Percentiles rank a stretch among this genome's conserved stretches.
These are phyloP conservation scores for Dryoscopus gambensis DNA, from an alignment of 2,113 vertebrate genomes.

Conservation along the genomic window DNA sequence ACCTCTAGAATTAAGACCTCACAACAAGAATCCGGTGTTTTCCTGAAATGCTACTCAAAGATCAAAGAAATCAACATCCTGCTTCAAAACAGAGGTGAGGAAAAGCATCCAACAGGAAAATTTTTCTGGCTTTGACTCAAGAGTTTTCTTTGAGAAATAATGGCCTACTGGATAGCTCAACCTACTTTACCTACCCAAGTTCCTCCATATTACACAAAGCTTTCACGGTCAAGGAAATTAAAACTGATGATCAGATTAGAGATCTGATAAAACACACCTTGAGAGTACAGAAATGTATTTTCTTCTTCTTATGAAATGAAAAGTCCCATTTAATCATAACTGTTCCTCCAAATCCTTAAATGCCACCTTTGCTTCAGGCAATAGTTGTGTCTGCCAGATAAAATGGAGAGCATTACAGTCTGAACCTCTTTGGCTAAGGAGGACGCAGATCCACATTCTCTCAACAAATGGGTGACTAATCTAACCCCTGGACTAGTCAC, in stretches of 20 bases:
- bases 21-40: not conserved
- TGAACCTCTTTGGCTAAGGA: not conserved
- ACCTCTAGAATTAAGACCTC: not conserved
- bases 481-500: not conserved
- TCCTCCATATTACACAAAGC: not conserved
- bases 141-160: not conserved
- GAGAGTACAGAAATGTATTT: not conserved
- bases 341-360: not conserved
- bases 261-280: not conserved
- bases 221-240: constrained; percentile 6
- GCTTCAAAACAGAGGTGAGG: not conserved
- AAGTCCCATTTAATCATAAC: not conserved
- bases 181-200: not conserved
- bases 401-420: not conserved
- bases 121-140: not conserved
- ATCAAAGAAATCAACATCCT: not conserved
- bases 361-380: not conserved
- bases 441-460: not conserved
- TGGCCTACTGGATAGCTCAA: not conserved
- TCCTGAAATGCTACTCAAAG: not conserved
- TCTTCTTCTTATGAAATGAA: not conserved
- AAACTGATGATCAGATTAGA: constrained; percentile 2
- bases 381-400: not conserved
- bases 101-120: constrained; percentile 5
- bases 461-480: not conserved